Conservation (phyloP, 1,140 invertebrate genomes). For the Mizuhopecten yessoensis region DNA sequence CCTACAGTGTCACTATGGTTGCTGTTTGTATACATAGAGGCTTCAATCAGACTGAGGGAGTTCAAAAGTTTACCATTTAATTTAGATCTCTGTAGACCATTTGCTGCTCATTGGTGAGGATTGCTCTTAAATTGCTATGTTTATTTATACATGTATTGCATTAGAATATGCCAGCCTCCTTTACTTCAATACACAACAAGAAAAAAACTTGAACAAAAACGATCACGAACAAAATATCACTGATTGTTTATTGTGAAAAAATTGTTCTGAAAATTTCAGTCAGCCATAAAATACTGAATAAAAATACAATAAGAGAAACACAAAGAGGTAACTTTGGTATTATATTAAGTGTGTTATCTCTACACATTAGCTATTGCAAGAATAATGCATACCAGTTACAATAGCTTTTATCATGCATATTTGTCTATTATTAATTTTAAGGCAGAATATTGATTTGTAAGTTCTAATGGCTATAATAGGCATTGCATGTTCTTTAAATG, state of each 20-base stretch:
- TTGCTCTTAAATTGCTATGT: background rate
- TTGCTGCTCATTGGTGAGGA: conserved; percentile 97
- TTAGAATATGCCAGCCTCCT: no score
- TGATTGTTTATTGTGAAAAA: no score
- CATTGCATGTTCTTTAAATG: background rate
- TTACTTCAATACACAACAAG: no score
- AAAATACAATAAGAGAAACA: no score
- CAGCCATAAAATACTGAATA: no score
- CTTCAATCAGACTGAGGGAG: conserved; percentile 93
- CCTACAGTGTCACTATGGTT: conserved; percentile 97
- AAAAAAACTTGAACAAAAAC: no score
- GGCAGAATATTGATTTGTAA: background rate
- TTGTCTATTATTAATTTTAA: background rate
- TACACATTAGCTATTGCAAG: no score
- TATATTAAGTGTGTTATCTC: no score
- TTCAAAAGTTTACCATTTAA: conserved; percentile 94
- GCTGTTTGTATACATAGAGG: conserved; percentile 97
- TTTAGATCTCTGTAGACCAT: conserved; percentile 97
- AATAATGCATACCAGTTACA: background rate
- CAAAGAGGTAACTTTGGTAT: no score
- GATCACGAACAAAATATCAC: no score
- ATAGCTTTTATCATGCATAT: background rate
- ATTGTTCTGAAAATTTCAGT: no score
- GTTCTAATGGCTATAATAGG: background rate
- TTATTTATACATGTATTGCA: no score